Base-by-base conservation (phyloP, 2,113 vertebrate species). In the Procapra przewalskii region DNA sequence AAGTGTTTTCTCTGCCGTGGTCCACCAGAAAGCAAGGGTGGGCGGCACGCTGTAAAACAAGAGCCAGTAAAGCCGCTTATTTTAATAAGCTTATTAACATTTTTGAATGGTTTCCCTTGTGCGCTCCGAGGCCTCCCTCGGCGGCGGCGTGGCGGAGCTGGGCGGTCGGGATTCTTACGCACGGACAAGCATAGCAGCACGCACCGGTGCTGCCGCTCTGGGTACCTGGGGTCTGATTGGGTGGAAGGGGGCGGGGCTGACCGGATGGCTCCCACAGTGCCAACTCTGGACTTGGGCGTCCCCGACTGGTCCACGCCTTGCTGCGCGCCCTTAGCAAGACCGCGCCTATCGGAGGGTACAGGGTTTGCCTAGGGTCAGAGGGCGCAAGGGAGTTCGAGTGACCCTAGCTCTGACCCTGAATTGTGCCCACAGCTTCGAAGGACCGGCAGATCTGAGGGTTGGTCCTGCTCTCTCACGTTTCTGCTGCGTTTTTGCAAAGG, bases 21-120 rank as follows among this genome's bases (percentile, higher is more conserved):
- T 45, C 83, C 45, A 36, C 75, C 96, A 90, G 90, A 95, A 92
- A 94, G 80, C 55, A 5, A 97, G 87, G 93, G 96, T 96, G 95
- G 97, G 92, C 36, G 15, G 62, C 81, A 55, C 3, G 17, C 71
- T 67, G 88, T 92, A 96, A 96, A 98, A 92, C 6, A 10, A 96
- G 96, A 77, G 23, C 94, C 81, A 88, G 88, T 80, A 96, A 80
- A 97, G 71, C 36, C 0, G 80, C 52, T 96, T 59, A 92, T 95
- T 97, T 97, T 98, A 98, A 98, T 97, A 96, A 95, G 97, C 96
- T 90, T 90, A 96, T 98, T 98, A 97, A 97, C 90, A 81, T 97
- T 95, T 98, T 95, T 97, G 94, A 98, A 98, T 97, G 86, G 50
- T 64, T 97, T 95, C 77, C 80, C 94, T 98, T 95, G 94, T 97